Conservation (phyloP, 2,888 invertebrate genomes). For the Ochlodes sylvanus region DNA sequence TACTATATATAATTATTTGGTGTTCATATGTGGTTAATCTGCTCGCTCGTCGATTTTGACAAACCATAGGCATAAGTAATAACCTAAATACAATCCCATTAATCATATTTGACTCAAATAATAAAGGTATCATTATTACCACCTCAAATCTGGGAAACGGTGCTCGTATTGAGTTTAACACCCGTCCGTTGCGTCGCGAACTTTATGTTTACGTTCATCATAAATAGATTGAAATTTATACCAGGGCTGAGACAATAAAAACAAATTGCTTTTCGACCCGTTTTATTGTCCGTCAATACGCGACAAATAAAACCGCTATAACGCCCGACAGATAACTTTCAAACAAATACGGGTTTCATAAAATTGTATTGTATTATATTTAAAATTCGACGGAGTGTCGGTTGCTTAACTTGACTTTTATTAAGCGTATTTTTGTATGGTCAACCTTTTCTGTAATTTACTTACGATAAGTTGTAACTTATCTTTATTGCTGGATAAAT, state of each 20-base stretch:
- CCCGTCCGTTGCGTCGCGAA: constrained; percentile 40
- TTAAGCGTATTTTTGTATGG: not conserved
- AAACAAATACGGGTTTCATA: constrained; percentile 52
- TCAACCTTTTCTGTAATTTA: no score
- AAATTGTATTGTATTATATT: constrained; percentile 49
- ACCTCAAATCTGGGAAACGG: constrained; percentile 29
- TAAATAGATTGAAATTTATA: constrained; percentile 80
- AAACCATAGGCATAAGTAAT: no score
- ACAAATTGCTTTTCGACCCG: constrained; percentile 66
- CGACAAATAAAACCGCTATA: constrained; percentile 69
- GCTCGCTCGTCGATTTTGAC: no score
- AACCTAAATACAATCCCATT: no score
- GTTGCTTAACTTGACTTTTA: not conserved
- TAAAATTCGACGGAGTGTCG: not conserved
- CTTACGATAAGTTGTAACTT: no score
- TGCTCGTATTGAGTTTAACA: constrained; percentile 26
- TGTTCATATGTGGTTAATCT: no score
- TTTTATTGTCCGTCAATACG: constrained; percentile 72
- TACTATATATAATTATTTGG: no score
- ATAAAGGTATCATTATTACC: constrained; percentile 27
- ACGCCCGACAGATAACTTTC: constrained; percentile 51
- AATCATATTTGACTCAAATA: constrained; percentile 9
- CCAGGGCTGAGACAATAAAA: constrained; percentile 68
- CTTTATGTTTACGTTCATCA: constrained; percentile 64
- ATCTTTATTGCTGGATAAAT: no score